These are phyloP conservation scores for Gibbula magus DNA, from an alignment of 2,888 invertebrate genomes.

Conservation along the genomic window DNA sequence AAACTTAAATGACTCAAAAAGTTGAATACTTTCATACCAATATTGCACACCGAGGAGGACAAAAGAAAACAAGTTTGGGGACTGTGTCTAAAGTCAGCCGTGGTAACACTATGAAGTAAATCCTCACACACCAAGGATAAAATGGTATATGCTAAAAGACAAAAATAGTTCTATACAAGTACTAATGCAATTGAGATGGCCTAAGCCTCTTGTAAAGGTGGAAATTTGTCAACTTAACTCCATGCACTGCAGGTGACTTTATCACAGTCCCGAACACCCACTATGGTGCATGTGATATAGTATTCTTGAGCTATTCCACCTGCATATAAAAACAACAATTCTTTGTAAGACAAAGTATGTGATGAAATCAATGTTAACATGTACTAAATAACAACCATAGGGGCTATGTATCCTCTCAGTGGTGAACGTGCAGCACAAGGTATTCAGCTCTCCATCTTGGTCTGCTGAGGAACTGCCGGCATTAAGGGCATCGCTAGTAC, in stretches of 20 bases:
- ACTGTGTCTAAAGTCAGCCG: constrained; percentile 5
- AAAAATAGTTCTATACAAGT: too few species aligned
- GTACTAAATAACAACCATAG: constrained; percentile 2
- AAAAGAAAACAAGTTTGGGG: background rate
- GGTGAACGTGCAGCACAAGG: too few species aligned
- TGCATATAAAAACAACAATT: constrained; percentile 4
- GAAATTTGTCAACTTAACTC: background rate
- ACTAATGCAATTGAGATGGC: too few species aligned
- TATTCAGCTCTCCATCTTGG: too few species aligned
- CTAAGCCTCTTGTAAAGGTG: too few species aligned
- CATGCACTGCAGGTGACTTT: background rate
- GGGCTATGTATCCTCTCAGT: background rate
- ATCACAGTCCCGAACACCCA: background rate
- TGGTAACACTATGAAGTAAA: too few species aligned
- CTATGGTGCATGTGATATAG: background rate
- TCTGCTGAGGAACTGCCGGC: too few species aligned
- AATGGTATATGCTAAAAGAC: too few species aligned
- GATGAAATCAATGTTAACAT: constrained; percentile 4
- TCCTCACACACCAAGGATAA: too few species aligned
- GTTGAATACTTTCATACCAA: constrained; percentile 21
- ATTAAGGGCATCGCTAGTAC: too few species aligned
- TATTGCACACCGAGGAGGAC: constrained; percentile 17
- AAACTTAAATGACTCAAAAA: constrained; percentile 16
- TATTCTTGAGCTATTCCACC: background rate
- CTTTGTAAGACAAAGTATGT: background rate